Conservation (phyloP, 2,113 vertebrate genomes). For the Phalacrocorax pelagicus region DNA sequence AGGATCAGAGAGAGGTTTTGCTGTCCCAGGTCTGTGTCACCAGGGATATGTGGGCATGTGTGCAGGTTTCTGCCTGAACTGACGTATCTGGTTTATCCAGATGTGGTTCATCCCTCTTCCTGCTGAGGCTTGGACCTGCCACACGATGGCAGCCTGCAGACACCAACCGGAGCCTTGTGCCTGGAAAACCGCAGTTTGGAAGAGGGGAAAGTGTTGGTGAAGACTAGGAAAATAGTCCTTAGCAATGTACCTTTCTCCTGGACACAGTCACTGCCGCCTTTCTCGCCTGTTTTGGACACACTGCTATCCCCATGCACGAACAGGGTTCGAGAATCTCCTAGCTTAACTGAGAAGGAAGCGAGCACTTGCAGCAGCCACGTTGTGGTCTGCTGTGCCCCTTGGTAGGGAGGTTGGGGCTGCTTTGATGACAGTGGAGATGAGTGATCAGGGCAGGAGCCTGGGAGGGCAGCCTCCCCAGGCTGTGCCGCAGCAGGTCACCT, state of each 20-base stretch:
- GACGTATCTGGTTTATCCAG: neutral
- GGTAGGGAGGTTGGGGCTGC: neutral
- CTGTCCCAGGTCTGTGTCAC: neutral
- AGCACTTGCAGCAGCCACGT: accelerated
- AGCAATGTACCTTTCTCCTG: neutral
- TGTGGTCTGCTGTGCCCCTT: neutral
- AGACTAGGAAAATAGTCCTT: neutral
- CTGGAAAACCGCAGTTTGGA: neutral
- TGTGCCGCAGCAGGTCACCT: neutral
- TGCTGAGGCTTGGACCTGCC: constrained; percentile 1
- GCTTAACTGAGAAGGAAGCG: neutral
- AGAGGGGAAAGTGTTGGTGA: neutral
- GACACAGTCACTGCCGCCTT: neutral
- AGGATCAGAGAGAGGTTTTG: neutral
- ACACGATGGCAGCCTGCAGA: constrained; percentile 69
- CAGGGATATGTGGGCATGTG: accelerated
- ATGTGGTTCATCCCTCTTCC: neutral
- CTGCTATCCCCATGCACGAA: accelerated
- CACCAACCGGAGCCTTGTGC: neutral
- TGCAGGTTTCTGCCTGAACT: neutral
- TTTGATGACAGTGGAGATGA: neutral
- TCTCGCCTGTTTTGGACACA: neutral
- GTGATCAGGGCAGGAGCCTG: neutral
- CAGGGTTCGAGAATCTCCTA: neutral
- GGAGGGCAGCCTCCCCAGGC: neutral